Evolutionary conservation across 2,888 invertebrate genomes (phyloP).

Genomic region (Agrotis exclamationis): DNA sequence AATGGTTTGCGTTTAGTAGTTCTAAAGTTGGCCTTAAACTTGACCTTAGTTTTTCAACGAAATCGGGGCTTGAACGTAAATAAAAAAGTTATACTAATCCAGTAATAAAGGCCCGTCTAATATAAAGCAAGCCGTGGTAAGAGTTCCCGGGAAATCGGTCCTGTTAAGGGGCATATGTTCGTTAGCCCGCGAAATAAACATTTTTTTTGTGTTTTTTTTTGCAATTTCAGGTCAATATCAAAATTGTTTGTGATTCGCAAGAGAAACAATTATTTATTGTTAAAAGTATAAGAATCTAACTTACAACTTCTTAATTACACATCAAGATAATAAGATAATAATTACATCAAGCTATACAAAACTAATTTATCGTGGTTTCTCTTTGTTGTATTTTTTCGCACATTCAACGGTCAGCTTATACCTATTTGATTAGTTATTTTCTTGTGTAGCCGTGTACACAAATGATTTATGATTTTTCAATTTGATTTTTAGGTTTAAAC

Average conservation of each 20-base stretch:
- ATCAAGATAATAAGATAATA: too few species aligned
- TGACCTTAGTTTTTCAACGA: conserved; percentile 1
- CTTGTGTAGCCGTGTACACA: too few species aligned
- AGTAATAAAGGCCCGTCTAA: conserved; percentile 16
- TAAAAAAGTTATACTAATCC: conserved; percentile 25
- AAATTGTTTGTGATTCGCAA: not conserved
- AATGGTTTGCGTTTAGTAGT: not conserved
- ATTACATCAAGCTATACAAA: too few species aligned
- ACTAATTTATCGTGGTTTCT: too few species aligned
- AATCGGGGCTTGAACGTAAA: not conserved
- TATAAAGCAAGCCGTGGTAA: conserved; percentile 18
- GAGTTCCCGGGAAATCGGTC: conserved; percentile 22
- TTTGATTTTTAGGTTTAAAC: too few species aligned
- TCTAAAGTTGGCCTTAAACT: not conserved
- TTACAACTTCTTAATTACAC: too few species aligned
- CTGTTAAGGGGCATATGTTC: not conserved
- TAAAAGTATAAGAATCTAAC: too few species aligned
- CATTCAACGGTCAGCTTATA: too few species aligned
- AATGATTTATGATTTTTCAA: too few species aligned
- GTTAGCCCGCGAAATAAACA: not conserved
- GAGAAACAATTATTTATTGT: not conserved
- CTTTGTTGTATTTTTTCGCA: too few species aligned
- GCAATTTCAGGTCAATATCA: not conserved
- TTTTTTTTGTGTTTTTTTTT: too few species aligned
- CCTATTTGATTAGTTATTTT: too few species aligned